These are phyloP conservation scores for Harpagoxenus sublaevis DNA, from an alignment of 2,888 invertebrate genomes.

Conservation along the genomic window DNA sequence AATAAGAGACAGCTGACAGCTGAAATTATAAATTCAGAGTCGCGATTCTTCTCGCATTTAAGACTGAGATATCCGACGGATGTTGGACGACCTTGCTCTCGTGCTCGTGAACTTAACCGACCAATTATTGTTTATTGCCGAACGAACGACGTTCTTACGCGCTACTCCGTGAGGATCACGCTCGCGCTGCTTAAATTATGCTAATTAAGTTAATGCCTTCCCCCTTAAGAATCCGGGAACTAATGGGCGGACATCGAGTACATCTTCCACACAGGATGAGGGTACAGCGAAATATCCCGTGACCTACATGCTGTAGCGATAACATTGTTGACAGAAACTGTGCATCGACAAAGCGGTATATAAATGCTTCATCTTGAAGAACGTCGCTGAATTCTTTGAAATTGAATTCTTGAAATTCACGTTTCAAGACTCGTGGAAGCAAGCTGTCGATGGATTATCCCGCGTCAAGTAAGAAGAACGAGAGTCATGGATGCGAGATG, in stretches of 20 bases:
- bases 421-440: background rate
- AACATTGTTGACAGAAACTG: background rate
- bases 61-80: slow-evolving; percentile 43
- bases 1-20: background rate
- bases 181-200: slow-evolving; percentile 46
- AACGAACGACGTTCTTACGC: slow-evolving; percentile 55
- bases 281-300: background rate
- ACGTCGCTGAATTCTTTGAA: background rate
- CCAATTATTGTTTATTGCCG: slow-evolving; percentile 62
- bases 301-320: background rate
- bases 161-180: slow-evolving; percentile 48
- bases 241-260: slow-evolving; percentile 22
- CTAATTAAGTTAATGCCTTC: slow-evolving; percentile 61
- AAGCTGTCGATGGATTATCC: background rate
- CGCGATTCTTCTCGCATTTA: background rate
- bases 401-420: background rate
- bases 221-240: slow-evolving; percentile 34
- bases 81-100: slow-evolving; percentile 18
- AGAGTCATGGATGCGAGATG: background rate
- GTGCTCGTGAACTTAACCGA: slow-evolving; percentile 13
- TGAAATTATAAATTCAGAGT: background rate
- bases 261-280: background rate
- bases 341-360: background rate
- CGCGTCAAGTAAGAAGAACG: background rate
- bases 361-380: background rate